phyloP scores from a whole-genome alignment of 2,888 invertebrate genomes.

The Chrysomela aeneicollis region DNA sequence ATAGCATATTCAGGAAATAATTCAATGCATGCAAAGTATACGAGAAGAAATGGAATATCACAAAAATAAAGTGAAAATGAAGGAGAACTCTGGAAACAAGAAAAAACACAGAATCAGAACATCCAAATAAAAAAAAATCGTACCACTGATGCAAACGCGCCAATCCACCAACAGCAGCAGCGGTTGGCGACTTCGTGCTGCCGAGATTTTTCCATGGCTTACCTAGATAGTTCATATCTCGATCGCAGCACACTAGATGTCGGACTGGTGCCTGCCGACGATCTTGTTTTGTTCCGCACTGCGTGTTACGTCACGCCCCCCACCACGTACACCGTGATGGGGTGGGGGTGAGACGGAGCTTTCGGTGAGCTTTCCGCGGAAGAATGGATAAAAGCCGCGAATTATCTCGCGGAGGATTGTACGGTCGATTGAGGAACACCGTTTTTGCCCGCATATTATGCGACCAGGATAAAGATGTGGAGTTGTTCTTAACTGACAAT shows the following conservation, averaged over 20 bases:
- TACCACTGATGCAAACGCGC: slow-evolving; percentile 47
- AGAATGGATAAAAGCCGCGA: not conserved
- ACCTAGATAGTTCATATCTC: slow-evolving; percentile 64
- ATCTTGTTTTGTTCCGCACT: slow-evolving; percentile 62
- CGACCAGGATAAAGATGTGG: not conserved
- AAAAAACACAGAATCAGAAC: slow-evolving; percentile 45
- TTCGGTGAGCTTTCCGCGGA: not conserved
- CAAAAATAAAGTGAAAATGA: slow-evolving; percentile 7
- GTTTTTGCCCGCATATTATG: not conserved
- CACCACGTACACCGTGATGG: slow-evolving; percentile 34
- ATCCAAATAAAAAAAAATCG: slow-evolving; percentile 56
- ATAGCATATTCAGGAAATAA: too few relatives aligned
- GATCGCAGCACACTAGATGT: slow-evolving; percentile 62
- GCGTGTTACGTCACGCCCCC: slow-evolving; percentile 56
- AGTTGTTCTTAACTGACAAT: not conserved
- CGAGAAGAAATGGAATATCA: slow-evolving; percentile 32
- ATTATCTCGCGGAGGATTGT: not conserved
- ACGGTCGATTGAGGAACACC: not conserved
- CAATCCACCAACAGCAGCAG: slow-evolving; percentile 6
- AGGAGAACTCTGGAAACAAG: slow-evolving; percentile 25
- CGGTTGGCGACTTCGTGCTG: slow-evolving; percentile 30
- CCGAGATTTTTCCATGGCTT: slow-evolving; percentile 50
- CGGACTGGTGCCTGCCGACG: slow-evolving; percentile 51
- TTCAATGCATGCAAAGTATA: not conserved
- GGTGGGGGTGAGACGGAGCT: slow-evolving; percentile 10